Percentiles rank a stretch among this genome's conserved stretches.
Conservation (phyloP, 2,113 vertebrate genomes). For the Lamprotornis superbus region DNA sequence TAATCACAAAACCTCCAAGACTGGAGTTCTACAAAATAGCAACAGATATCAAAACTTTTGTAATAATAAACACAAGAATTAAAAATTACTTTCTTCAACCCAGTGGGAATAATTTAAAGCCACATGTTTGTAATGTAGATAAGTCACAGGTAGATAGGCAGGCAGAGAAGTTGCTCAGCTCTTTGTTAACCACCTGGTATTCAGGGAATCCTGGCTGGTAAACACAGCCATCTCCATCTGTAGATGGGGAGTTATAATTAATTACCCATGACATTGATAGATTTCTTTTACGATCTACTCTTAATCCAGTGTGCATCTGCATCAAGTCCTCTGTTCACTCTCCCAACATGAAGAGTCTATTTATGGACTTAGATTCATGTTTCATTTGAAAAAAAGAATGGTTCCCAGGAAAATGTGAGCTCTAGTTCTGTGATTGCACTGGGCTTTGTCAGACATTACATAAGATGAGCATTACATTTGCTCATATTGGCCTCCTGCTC, state of each 20-base stretch:
- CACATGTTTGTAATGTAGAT: background rate
- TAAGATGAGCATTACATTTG: constrained; percentile 28
- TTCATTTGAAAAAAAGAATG: constrained; percentile 73
- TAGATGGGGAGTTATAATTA: constrained; percentile 69
- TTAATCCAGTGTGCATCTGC: constrained; percentile 61
- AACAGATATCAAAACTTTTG: background rate
- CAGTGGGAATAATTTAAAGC: background rate
- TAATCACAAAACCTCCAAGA: background rate
- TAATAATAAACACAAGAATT: background rate
- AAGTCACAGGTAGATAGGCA: constrained; percentile 20
- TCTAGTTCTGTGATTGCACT: constrained; percentile 52
- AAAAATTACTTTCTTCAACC: background rate
- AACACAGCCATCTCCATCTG: constrained; percentile 50
- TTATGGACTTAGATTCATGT: constrained; percentile 58
- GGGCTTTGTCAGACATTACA: constrained; percentile 60
- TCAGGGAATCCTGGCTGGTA: constrained; percentile 56
- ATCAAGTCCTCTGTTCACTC: constrained; percentile 10
- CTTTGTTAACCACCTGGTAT: constrained; percentile 63
- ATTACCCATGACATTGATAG: constrained; percentile 74
- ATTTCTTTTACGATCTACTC: constrained; percentile 67
- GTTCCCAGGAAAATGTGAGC: constrained; percentile 68
- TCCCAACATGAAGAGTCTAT: constrained; percentile 49
- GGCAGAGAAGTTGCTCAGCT: constrained; percentile 45
- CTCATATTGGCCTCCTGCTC: constrained; percentile 65
- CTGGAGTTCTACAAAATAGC: background rate